phyloP scores from a whole-genome alignment of 2,888 invertebrate genomes.

The Taphrorychus bicolor region DNA sequence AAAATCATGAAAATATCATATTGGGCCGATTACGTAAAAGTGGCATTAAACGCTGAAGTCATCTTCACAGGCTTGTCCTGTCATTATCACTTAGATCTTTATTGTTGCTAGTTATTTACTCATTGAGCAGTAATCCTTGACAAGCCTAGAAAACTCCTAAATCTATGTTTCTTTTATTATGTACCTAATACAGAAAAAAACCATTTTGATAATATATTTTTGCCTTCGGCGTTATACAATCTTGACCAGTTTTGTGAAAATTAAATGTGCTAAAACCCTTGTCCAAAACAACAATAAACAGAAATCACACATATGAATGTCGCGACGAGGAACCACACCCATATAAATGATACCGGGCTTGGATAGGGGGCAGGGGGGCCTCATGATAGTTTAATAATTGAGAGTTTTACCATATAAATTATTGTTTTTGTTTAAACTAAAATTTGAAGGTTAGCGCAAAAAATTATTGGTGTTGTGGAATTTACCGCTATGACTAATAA shows the following conservation, averaged over 20 bases:
- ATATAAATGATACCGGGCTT: conserved; percentile 40
- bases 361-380: not conserved
- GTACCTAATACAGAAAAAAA: too few relatives aligned
- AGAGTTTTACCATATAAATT: conserved; percentile 35
- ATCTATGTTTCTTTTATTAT: too few relatives aligned
- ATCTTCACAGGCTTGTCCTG: too few relatives aligned
- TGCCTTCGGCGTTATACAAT: not conserved
- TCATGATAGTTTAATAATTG: conserved; percentile 27
- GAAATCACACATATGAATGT: conserved; percentile 34
- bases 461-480: not conserved
- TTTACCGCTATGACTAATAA: too few relatives aligned
- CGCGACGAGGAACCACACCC: conserved; percentile 38
- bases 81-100: too few relatives aligned
- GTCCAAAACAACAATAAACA: conserved; percentile 30
- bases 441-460: not conserved
- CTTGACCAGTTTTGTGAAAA: conserved; percentile 3
- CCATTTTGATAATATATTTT: too few relatives aligned
- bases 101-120: too few relatives aligned
- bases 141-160: too few relatives aligned
- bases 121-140: too few relatives aligned
- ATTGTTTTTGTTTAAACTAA: not conserved
- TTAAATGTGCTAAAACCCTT: conserved; percentile 8
- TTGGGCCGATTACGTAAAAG: too few relatives aligned
- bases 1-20: too few relatives aligned
- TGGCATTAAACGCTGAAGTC: too few relatives aligned